These are phyloP conservation scores for Brachypalpus laphriformis DNA, from an alignment of 2,888 invertebrate species.

Conservation along the genomic window DNA sequence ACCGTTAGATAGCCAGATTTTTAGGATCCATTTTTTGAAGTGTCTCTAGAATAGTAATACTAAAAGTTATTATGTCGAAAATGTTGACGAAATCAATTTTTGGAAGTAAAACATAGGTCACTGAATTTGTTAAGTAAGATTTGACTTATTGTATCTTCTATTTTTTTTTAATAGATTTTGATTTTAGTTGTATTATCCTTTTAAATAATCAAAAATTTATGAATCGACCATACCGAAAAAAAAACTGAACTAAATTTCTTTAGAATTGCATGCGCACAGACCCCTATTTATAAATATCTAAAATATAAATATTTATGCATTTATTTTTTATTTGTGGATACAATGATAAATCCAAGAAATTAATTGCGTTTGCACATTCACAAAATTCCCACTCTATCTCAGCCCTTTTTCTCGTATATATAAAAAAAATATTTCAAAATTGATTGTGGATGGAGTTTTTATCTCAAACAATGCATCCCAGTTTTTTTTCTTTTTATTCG, in stretches of 20 bases:
- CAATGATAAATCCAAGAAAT: conserved; percentile 26
- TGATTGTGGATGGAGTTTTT: background rate
- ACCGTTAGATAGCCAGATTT: too few species aligned
- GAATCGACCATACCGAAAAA: too few species aligned
- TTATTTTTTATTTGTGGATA: conserved; percentile 40
- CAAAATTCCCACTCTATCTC: conserved; percentile 59
- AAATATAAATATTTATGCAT: conserved; percentile 61
- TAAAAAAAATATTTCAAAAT: conserved; percentile 5
- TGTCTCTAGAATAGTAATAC: too few species aligned
- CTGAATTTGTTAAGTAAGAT: too few species aligned
- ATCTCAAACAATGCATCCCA: conserved; percentile 6
- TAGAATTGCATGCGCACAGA: conserved; percentile 69
- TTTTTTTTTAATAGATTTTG: too few species aligned
- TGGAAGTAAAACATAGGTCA: too few species aligned
- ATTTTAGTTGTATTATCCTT: too few species aligned
- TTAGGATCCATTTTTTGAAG: too few species aligned
- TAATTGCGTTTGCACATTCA: conserved; percentile 76
- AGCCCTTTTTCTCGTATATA: conserved; percentile 6
- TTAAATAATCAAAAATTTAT: too few species aligned
- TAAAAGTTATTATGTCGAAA: too few species aligned
- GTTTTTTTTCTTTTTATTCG: background rate
- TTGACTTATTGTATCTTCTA: too few species aligned
- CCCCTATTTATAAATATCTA: conserved; percentile 44
- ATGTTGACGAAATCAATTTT: too few species aligned
- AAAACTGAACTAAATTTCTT: conserved; percentile 73